phyloP scores from a whole-genome alignment of 2,113 vertebrate species.

The Terrapene triunguis region DNA sequence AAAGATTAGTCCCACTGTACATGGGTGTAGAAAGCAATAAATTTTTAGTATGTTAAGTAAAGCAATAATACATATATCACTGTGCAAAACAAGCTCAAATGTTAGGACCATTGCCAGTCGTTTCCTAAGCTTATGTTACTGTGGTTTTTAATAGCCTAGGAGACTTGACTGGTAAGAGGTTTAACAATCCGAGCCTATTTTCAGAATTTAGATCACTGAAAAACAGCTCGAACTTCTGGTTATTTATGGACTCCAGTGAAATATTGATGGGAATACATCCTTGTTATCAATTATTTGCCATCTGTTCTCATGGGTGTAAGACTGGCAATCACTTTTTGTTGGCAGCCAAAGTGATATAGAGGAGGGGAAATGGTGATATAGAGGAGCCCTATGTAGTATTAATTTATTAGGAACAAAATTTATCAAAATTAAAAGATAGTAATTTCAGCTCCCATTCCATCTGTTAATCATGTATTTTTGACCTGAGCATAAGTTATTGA shows the following conservation, averaged over 20 bases:
- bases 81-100: not conserved
- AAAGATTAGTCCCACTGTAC: fast-evolving
- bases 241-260: constrained; percentile 56
- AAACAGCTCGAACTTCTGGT: constrained; percentile 65
- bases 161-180: not conserved
- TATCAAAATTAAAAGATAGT: not conserved
- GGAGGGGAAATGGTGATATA: not conserved
- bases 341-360: not conserved
- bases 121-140: not conserved
- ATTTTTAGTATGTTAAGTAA: fast-evolving
- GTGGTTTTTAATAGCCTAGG: not conserved
- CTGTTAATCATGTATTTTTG: not conserved
- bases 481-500: not conserved
- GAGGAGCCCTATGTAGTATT: not conserved
- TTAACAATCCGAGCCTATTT: constrained; percentile 8
- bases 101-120: not conserved
- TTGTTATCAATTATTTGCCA: constrained; percentile 58
- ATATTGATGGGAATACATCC: constrained; percentile 63
- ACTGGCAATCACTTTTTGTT: not conserved
- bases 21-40: fast-evolving
- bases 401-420: not conserved
- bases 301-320: constrained; percentile 54
- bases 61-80: fast-evolving
- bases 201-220: constrained; percentile 23
- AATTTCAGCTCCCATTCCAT: not conserved